phyloP scores from a whole-genome alignment of 2,797 vertebrate species.

The Hapalemur alaotrensis region DNA sequence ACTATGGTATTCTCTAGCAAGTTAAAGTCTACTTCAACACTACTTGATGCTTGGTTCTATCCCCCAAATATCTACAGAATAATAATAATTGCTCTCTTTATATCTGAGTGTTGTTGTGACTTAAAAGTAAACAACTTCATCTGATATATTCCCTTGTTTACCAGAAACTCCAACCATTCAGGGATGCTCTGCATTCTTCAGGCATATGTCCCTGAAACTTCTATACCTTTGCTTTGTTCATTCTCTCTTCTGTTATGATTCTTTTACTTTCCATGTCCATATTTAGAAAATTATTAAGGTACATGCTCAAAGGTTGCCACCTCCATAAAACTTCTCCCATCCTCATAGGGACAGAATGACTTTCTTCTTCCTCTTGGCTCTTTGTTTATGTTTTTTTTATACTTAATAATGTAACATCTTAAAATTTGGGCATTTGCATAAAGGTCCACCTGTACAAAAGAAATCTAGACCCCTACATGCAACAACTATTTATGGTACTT shows the following conservation, averaged over 20 bases:
- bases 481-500: not conserved
- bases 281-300: not conserved
- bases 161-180: not conserved
- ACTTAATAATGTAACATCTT: not conserved
- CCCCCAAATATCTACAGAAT: not conserved
- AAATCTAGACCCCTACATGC: not conserved
- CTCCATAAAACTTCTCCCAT: not conserved
- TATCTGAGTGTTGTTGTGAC: not conserved
- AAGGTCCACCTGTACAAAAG: not conserved
- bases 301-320: not conserved
- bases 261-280: not conserved
- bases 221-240: not conserved
- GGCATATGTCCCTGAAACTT: not conserved
- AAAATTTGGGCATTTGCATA: not conserved
- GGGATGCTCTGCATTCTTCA: not conserved
- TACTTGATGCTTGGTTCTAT: constrained; percentile 1
- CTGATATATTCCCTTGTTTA: not conserved
- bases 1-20: not conserved
- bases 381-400: not conserved
- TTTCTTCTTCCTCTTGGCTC: not conserved
- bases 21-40: not conserved
- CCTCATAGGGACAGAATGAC: not conserved
- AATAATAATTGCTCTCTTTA: not conserved
- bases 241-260: not conserved
- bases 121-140: not conserved